Conservation (phyloP, 2,888 invertebrate genomes). For the Allolobophora icterica region DNA sequence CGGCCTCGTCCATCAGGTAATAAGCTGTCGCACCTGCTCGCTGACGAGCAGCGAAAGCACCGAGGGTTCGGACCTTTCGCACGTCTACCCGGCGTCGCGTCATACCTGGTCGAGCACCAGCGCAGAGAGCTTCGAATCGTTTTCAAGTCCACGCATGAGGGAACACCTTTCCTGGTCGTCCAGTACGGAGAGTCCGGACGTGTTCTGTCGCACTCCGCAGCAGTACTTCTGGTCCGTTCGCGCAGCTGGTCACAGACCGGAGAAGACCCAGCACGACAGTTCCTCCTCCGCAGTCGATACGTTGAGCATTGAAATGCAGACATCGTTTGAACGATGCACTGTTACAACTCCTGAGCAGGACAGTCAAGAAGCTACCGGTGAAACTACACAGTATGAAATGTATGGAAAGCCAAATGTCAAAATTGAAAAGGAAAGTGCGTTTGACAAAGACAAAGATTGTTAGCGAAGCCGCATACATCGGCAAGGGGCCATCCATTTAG, state of each 20-base stretch:
- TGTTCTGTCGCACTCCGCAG: constrained; percentile 24
- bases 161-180: constrained; percentile 29
- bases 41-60: constrained; percentile 40
- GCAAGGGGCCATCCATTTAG: too few species aligned
- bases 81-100: neutral
- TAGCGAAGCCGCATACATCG: neutral
- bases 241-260: neutral
- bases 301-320: constrained; percentile 24
- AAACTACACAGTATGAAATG: neutral
- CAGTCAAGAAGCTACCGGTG: neutral
- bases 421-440: neutral
- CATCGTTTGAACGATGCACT: constrained; percentile 19
- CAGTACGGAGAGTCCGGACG: constrained; percentile 32
- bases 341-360: neutral
- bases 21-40: constrained; percentile 43
- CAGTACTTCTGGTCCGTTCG: constrained; percentile 22
- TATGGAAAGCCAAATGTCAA: neutral
- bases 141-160: constrained; percentile 24
- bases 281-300: neutral
- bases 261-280: neutral
- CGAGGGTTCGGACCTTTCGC: constrained; percentile 18
- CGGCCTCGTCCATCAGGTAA: neutral
- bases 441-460: neutral
- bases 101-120: constrained; percentile 24
- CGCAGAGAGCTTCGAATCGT: constrained; percentile 26